phyloP scores from a whole-genome alignment of 2,888 invertebrate genomes.

The Unio pictorum region DNA sequence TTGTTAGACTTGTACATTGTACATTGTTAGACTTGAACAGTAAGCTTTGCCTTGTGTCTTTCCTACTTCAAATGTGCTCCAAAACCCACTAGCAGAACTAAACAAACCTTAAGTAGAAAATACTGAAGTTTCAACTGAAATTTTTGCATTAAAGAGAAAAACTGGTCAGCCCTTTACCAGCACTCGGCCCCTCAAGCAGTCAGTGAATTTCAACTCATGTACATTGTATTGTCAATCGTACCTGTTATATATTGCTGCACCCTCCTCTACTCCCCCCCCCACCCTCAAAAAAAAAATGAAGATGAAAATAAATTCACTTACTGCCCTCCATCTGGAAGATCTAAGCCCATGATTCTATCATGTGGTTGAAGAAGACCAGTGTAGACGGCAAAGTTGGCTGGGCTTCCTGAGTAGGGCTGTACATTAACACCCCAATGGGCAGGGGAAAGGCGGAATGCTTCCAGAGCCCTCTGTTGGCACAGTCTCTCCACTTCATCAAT shows the following conservation, averaged over 20 bases:
- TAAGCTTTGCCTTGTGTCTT: too few relatives aligned
- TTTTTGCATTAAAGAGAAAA: too few relatives aligned
- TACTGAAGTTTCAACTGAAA: too few relatives aligned
- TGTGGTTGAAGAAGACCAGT: slow-evolving; percentile 88
- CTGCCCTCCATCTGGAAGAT: slow-evolving; percentile 97
- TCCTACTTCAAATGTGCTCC: too few relatives aligned
- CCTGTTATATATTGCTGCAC: background rate
- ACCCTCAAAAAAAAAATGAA: background rate
- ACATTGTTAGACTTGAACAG: too few relatives aligned
- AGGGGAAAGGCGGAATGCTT: slow-evolving; percentile 85
- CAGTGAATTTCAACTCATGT: too few relatives aligned
- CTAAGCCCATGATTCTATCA: slow-evolving; percentile 94
- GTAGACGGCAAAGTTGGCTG: slow-evolving; percentile 97
- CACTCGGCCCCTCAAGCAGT: too few relatives aligned
- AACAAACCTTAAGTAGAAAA: too few relatives aligned
- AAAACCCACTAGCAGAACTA: too few relatives aligned
- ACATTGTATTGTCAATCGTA: background rate
- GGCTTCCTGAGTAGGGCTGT: slow-evolving; percentile 97
- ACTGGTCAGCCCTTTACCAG: too few relatives aligned
- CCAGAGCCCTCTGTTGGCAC: slow-evolving; percentile 89
- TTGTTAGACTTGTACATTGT: too few relatives aligned
- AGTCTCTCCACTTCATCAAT: slow-evolving; percentile 94
- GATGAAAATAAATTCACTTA: slow-evolving; percentile 34
- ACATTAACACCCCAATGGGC: slow-evolving; percentile 84
- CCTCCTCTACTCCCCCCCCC: background rate